phyloP scores from a whole-genome alignment of 2,113 vertebrate genomes.

The Nymphicus hollandicus region DNA sequence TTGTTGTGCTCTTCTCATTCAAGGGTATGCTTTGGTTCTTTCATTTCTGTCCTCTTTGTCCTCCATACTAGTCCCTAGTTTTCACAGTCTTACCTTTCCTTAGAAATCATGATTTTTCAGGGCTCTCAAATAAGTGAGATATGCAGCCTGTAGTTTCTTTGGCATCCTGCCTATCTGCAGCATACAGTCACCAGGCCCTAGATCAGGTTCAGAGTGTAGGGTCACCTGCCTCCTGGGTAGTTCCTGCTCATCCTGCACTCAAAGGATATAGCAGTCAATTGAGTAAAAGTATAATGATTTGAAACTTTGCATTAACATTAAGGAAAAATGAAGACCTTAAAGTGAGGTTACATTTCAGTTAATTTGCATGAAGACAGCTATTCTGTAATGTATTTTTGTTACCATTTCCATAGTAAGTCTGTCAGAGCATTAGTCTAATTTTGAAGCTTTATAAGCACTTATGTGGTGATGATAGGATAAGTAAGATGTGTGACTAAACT shows the following conservation, averaged over 20 bases:
- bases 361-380: neutral
- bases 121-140: neutral
- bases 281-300: neutral
- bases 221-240: neutral
- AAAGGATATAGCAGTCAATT: neutral
- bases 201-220: neutral
- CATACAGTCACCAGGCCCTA: neutral
- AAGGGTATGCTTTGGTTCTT: neutral
- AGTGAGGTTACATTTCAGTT: neutral
- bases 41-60: neutral
- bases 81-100: neutral
- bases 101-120: neutral
- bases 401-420: neutral
- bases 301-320: neutral
- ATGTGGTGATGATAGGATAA: conserved; percentile 1
- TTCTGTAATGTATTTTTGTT: neutral
- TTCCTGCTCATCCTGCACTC: neutral
- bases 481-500: neutral
- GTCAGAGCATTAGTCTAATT: neutral
- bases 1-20: neutral
- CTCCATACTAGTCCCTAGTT: neutral
- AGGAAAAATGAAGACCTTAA: neutral
- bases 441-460: conserved; percentile 20
- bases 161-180: neutral
- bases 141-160: neutral